Base-by-base conservation (phyloP, 2,797 vertebrate genomes). In the Poeciliopsis paucimaculata region DNA sequence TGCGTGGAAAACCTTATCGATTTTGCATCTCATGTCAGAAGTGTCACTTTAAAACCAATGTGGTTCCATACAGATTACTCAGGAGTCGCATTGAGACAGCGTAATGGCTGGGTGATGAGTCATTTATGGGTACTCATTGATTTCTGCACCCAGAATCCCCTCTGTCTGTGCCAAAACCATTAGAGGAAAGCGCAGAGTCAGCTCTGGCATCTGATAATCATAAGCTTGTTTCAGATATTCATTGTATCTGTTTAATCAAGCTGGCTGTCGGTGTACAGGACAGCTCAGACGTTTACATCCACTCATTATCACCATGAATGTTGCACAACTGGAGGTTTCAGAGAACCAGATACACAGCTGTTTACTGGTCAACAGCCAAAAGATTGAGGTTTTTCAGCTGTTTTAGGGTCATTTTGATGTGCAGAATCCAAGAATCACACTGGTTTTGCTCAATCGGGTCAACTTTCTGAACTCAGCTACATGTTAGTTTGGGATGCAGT, bases 1-100 rank as follows among this genome's bases (percentile, higher is more conserved):
- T 49, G 74, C 72, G 18, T 72, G 81, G 53, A 80, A 60, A 72
- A 53, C 7, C 5, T 73, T 73, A 86, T 83, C 46, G 74, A 85
- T 87, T 81, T 39, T 28, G 31, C 39, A 39, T 74, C 66, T 77
- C 12, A 73, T 80, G 64, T 66, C 57, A 72, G 76, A 75, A 81
- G 76, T 34, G 82, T 82, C 41, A 77, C 70, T 82, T 81, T 68
- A 74, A 73, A 80, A 51, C 45, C 0, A 8, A 23, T 46, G 51
- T 43, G 81, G 74, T 64, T 55, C 28, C 60, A 49, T 66, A 45
- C 55, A 66, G 36, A 76, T 64, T 39, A 13, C 7, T 28, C 71
- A 8, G 43, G 28, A 73, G 81, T 53, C 77, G 2, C 1, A 60
- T 60, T 73, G 72, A 51, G 77, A 76, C 34, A 0, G n/a, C n/a